These are phyloP conservation scores for Zoanthus gigantus DNA, from an alignment of 92 coral and sea anemone species.

Conservation along the genomic window DNA sequence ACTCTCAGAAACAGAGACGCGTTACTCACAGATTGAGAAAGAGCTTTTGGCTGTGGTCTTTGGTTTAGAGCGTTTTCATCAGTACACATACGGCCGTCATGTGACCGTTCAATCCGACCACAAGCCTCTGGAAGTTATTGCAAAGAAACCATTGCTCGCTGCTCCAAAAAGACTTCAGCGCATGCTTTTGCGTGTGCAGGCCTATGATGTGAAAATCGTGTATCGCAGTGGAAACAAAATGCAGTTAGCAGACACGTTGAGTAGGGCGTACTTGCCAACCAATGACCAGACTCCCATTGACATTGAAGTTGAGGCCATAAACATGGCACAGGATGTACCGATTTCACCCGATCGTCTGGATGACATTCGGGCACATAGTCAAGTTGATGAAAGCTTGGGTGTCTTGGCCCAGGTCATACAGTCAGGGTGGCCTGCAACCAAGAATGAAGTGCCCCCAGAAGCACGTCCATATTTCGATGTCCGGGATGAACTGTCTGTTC, in stretches of 20 bases:
- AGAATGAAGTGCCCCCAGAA: conserved; percentile 33
- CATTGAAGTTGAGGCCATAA: conserved; percentile 34
- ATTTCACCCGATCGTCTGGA: conserved; percentile 44
- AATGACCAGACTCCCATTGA: conserved; percentile 9
- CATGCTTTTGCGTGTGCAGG: conserved; percentile 11
- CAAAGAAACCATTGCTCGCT: conserved; percentile 31
- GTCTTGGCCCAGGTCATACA: conserved; percentile 31
- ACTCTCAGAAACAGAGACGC: conserved; percentile 31
- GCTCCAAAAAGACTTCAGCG: conserved; percentile 42
- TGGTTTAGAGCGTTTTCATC: conserved; percentile 33
- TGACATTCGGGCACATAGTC: conserved; percentile 49
- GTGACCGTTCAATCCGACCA: conserved; percentile 41
- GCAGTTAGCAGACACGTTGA: conserved; percentile 49
- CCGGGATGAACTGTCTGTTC: conserved; percentile 50
- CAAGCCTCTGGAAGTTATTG: conserved; percentile 42
- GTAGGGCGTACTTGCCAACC: conserved; percentile 40
- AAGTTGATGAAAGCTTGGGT: conserved; percentile 31
- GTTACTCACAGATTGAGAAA: conserved; percentile 49
- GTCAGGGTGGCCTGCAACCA: conserved; percentile 55
- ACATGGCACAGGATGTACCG: conserved; percentile 41
- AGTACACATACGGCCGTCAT: conserved; percentile 18
- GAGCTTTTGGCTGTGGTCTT: conserved; percentile 44
- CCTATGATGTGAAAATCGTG: neutral
- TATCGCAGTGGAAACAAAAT: conserved; percentile 18
- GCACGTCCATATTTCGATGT: conserved; percentile 48